Conservation (phyloP, 2,888 invertebrate species). For the Osedax fenrisi region DNA sequence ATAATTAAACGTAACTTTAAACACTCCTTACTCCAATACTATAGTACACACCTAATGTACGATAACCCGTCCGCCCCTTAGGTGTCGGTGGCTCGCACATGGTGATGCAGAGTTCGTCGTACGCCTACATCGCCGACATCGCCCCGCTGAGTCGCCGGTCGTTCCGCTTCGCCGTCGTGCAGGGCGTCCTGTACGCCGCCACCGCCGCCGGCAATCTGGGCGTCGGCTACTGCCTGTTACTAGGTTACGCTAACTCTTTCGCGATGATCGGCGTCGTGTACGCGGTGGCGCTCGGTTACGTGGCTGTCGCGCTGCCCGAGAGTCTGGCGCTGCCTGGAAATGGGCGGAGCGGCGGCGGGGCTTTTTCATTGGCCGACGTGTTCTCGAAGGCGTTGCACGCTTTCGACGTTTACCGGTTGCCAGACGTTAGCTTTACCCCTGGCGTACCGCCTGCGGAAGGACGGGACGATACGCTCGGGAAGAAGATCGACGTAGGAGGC, state of each 20-base stretch:
- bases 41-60: too few relatives aligned
- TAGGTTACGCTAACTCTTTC: constrained; percentile 12
- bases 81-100: constrained; percentile 22
- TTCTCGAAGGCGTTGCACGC: not conserved
- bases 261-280: not conserved
- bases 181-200: constrained; percentile 15
- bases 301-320: not conserved
- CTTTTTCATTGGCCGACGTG: not conserved
- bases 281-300: not conserved
- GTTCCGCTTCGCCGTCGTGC: constrained; percentile 10
- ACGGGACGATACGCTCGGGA: not conserved
- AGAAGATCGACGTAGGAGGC: not conserved
- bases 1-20: too few relatives aligned
- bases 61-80: not conserved
- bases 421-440: too few relatives aligned
- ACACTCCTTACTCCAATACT: too few relatives aligned
- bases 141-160: not conserved
- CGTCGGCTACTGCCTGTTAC: constrained; percentile 8
- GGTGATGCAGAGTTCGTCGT: constrained; percentile 15
- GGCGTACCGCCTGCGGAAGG: too few relatives aligned
- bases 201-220: constrained; percentile 13
- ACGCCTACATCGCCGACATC: constrained; percentile 24
- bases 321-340: not conserved
- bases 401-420: not conserved
- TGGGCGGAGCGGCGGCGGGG: not conserved